phyloP scores from a whole-genome alignment of 2,888 invertebrate species.

The Xestia sexstrigata region DNA sequence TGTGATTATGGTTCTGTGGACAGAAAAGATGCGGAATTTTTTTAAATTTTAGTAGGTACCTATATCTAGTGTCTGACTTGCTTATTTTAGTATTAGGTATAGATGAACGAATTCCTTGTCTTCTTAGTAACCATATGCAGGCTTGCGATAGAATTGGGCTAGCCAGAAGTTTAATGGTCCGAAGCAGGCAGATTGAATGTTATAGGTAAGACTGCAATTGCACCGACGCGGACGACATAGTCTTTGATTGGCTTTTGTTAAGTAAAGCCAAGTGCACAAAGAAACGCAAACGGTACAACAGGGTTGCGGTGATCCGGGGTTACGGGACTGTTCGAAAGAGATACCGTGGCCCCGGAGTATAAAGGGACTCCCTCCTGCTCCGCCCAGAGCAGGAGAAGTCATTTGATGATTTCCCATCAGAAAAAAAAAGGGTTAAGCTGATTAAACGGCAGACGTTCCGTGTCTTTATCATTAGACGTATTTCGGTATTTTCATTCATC shows the following conservation, averaged over 20 bases:
- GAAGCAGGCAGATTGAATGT: background rate
- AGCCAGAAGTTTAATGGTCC: background rate
- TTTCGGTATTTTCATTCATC: background rate
- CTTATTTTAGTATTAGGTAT: slow-evolving; percentile 2
- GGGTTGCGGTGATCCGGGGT: background rate
- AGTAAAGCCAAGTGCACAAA: background rate
- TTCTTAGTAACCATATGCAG: background rate
- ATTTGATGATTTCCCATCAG: too few relatives aligned
- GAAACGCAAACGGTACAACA: background rate
- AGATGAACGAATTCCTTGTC: background rate
- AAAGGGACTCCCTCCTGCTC: too few relatives aligned
- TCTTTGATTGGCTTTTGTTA: background rate
- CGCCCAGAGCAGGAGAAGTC: too few relatives aligned
- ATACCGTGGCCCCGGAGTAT: too few relatives aligned
- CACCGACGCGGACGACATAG: background rate
- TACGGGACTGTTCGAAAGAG: too few relatives aligned
- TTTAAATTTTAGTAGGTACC: background rate
- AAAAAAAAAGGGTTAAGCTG: too few relatives aligned
- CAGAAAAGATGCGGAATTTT: background rate
- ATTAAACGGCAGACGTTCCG: background rate
- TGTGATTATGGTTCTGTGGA: slow-evolving; percentile 25
- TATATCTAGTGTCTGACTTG: background rate
- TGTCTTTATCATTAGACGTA: background rate
- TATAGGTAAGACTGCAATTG: background rate
- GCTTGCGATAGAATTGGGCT: background rate